Evolutionary conservation across 2,113 vertebrate genomes (phyloP).

Genomic region (Pygoscelis adeliae): DNA sequence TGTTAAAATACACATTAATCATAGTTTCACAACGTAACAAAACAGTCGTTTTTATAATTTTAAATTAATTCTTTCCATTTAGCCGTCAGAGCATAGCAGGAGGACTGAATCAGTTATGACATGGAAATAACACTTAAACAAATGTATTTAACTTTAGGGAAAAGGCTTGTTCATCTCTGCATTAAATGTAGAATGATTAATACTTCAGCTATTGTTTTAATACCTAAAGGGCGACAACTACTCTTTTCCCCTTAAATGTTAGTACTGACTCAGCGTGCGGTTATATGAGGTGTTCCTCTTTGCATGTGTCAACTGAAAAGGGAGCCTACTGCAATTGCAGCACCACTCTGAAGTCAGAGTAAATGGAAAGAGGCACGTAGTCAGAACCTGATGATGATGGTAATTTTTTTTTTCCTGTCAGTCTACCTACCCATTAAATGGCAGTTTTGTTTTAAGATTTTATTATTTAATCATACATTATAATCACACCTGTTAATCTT

Average conservation of each 20-base stretch:
- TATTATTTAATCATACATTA: conserved; percentile 2
- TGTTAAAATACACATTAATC: background rate
- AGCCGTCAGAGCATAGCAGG: background rate
- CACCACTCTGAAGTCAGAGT: background rate
- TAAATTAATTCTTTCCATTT: background rate
- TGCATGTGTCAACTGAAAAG: background rate
- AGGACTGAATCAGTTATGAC: conserved; percentile 45
- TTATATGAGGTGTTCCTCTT: conserved; percentile 17
- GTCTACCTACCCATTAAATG: background rate
- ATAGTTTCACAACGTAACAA: background rate
- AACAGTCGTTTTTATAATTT: background rate
- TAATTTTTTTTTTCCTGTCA: background rate
- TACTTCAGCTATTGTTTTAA: conserved; percentile 36
- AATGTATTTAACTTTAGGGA: conserved; percentile 1
- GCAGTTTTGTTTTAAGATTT: background rate
- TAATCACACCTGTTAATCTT: background rate
- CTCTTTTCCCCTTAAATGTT: conserved; percentile 11
- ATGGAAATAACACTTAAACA: conserved; percentile 1
- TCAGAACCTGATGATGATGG: background rate
- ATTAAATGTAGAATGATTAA: conserved; percentile 41
- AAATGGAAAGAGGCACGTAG: conserved; percentile 4
- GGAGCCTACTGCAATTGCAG: background rate
- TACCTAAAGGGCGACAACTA: conserved; percentile 2
- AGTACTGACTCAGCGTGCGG: conserved; percentile 20
- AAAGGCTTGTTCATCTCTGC: conserved; percentile 20